These are phyloP conservation scores for Pyrocoelia pectoralis DNA, from an alignment of 2,888 invertebrate species.

Conservation along the genomic window DNA sequence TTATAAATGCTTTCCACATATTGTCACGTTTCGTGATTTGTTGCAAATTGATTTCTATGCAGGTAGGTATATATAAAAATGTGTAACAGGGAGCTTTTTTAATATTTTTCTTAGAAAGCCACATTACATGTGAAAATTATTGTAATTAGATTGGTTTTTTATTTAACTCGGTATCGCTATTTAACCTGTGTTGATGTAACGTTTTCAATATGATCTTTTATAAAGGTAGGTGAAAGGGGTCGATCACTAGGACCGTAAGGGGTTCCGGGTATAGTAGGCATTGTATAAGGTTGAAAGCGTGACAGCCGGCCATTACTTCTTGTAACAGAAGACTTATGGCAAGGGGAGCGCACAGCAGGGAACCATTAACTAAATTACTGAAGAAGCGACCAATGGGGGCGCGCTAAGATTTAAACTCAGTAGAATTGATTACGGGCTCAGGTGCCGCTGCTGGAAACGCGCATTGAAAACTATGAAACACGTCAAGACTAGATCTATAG, in stretches of 20 bases:
- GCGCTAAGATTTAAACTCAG: slow-evolving; percentile 56
- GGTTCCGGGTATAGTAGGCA: slow-evolving; percentile 46
- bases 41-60: background rate
- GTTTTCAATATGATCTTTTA: slow-evolving; percentile 14
- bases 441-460: slow-evolving; percentile 52
- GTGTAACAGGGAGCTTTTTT: background rate
- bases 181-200: background rate
- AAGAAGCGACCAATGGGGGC: slow-evolving; percentile 58
- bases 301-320: slow-evolving; percentile 62
- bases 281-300: slow-evolving; percentile 57
- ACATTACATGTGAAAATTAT: background rate
- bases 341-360: slow-evolving; percentile 57
- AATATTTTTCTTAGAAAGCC: background rate
- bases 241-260: slow-evolving; percentile 26
- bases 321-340: slow-evolving; percentile 59
- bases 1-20: slow-evolving; percentile 8
- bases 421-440: slow-evolving; percentile 60
- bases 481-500: slow-evolving; percentile 42
- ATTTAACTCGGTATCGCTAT: background rate
- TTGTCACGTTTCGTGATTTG: background rate
- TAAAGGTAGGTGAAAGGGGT: slow-evolving; percentile 30
- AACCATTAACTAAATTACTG: slow-evolving; percentile 62
- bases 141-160: background rate
- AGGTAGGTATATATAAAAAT: background rate
- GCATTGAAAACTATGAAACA: slow-evolving; percentile 43